Evolutionary conservation across 2,797 vertebrate species (phyloP).

Genomic region (Taeniopygia guttata): DNA sequence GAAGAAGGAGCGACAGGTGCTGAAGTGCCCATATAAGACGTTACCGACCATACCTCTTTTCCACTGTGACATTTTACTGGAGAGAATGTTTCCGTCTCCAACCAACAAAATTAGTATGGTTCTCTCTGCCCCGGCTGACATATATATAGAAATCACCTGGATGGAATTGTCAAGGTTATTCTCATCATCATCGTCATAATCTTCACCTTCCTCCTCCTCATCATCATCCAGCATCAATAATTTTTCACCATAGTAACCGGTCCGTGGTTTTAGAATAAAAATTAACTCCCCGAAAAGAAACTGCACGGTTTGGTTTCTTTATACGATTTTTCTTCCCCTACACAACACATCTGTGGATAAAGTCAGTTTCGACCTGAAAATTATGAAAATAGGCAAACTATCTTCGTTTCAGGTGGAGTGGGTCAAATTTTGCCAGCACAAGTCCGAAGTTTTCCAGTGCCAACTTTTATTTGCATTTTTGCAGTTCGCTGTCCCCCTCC

Average conservation of each 20-base stretch:
- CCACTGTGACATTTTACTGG: background rate
- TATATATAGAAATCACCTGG: background rate
- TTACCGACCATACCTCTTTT: background rate
- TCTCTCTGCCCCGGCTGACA: background rate
- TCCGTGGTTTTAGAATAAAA: background rate
- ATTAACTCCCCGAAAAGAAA: background rate
- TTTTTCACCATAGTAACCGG: background rate
- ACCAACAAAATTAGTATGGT: background rate
- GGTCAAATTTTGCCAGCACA: background rate
- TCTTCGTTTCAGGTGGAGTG: background rate
- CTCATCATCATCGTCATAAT: background rate
- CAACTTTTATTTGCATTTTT: background rate
- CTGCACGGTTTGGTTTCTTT: background rate
- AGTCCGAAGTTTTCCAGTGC: background rate
- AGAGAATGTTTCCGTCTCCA: background rate
- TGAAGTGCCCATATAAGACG: background rate
- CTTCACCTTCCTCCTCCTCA: background rate
- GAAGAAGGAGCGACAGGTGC: background rate
- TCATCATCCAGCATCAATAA: background rate
- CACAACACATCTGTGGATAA: background rate
- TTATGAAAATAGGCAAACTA: background rate
- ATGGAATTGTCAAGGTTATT: background rate
- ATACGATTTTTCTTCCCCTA: background rate
- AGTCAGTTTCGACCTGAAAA: background rate
- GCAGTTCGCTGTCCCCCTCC: background rate